Evolutionary conservation across 2,113 vertebrate genomes (phyloP).

Genomic region (Colius striatus): DNA sequence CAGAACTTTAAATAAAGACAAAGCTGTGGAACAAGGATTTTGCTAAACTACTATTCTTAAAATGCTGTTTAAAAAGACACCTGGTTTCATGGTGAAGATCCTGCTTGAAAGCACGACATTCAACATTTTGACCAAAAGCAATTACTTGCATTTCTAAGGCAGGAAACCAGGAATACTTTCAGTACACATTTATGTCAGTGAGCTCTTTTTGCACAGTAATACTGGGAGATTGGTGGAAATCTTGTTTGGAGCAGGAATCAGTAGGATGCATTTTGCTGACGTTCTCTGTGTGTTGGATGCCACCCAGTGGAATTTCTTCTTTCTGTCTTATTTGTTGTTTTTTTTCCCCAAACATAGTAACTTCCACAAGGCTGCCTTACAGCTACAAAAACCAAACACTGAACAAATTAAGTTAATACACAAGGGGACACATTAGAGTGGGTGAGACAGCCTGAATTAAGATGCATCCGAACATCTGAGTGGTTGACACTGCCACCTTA

Average conservation of each 20-base stretch:
- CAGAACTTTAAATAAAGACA: background rate
- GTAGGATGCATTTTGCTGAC: background rate
- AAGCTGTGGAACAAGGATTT: background rate
- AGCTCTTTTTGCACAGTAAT: background rate
- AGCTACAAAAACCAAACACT: background rate
- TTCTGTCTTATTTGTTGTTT: background rate
- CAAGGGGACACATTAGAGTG: background rate
- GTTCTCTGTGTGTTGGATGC: background rate
- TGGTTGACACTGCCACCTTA: background rate
- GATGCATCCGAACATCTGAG: rapidly evolving
- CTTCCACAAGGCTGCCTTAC: background rate
- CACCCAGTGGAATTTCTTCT: background rate
- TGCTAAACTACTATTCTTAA: background rate
- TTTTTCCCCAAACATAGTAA: background rate
- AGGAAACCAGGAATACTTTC: background rate
- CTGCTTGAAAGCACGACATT: background rate
- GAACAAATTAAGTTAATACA: background rate
- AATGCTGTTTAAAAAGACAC: background rate
- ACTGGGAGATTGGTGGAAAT: background rate
- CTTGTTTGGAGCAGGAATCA: background rate
- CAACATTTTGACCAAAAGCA: background rate
- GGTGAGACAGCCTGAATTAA: background rate
- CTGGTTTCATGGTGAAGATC: background rate
- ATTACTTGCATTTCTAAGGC: background rate
- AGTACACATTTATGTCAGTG: background rate